A percentile compares a stretch with the other conserved stretches of the same genome.
These are phyloP conservation scores for pig (Sus scrofa) DNA, from an alignment of 2,113 vertebrate species.

Conservation along the genomic window DNA sequence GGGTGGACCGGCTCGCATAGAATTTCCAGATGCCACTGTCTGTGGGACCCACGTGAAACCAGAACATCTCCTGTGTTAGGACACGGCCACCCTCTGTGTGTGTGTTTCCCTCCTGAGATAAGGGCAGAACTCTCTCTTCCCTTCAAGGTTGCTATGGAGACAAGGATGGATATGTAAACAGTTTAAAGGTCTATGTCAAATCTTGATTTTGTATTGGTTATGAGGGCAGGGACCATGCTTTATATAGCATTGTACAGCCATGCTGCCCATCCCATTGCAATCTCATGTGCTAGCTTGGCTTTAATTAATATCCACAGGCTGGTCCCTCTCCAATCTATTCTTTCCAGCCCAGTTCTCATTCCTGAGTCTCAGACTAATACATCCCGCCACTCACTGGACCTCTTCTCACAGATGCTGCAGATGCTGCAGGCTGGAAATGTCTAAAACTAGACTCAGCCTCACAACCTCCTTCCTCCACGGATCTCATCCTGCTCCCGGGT, in stretches of 20 bases:
- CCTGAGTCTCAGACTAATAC: background rate
- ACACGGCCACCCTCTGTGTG: constrained; percentile 44
- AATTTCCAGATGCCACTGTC: background rate
- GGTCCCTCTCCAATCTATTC: background rate
- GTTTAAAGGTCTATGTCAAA: constrained; percentile 69
- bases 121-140: constrained; percentile 36
- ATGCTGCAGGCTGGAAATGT: background rate
- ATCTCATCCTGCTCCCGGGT: background rate
- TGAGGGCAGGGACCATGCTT: constrained; percentile 68
- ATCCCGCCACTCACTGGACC: background rate
- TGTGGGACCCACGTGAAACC: background rate
- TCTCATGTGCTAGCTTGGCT: accelerated
- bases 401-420: background rate
- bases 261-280: background rate
- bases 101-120: background rate
- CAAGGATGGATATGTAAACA: constrained; percentile 56
- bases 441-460: background rate
- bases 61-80: background rate
- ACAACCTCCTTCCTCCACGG: background rate
- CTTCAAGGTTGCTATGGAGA: constrained; percentile 76
- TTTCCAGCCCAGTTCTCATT: background rate
- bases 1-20: background rate
- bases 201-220: constrained; percentile 52
- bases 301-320: background rate
- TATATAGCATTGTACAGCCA: background rate